These are phyloP conservation scores for Melieria omissa DNA, from an alignment of 2,888 invertebrate species.

Conservation along the genomic window DNA sequence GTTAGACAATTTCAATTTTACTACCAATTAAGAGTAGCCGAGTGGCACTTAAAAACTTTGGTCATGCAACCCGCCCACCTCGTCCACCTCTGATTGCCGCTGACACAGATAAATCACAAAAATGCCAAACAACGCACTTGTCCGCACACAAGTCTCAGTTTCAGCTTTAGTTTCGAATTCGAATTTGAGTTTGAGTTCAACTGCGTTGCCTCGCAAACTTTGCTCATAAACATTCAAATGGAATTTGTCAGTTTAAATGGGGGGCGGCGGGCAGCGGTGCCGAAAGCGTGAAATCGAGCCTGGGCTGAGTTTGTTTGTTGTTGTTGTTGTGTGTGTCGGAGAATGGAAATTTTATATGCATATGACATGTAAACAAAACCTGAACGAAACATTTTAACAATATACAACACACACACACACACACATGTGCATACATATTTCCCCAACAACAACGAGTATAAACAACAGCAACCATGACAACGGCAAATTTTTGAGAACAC, in stretches of 20 bases:
- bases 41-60: conserved; percentile 26
- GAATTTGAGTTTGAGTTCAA: neutral
- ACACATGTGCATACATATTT: conserved; percentile 11
- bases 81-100: no score
- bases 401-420: conserved; percentile 8
- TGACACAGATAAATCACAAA: no score
- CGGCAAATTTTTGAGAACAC: neutral
- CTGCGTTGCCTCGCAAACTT: conserved; percentile 7
- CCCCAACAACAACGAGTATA: neutral
- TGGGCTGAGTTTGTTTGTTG: neutral
- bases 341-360: conserved; percentile 27
- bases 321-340: conserved; percentile 1
- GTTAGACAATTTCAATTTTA: conserved; percentile 28
- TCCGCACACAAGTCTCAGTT: no score
- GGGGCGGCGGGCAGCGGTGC: no score
- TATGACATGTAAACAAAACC: conserved; percentile 33
- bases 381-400: conserved; percentile 29
- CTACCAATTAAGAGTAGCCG: conserved; percentile 23
- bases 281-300: no score
- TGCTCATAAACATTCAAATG: conserved; percentile 31
- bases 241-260: conserved; percentile 24
- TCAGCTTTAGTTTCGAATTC: neutral
- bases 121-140: no score
- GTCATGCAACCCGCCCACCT: no score
- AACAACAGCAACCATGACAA: conserved; percentile 17